Evolutionary conservation across 1,140 invertebrate species (phyloP).

Genomic region (Galendromus occidentalis): DNA sequence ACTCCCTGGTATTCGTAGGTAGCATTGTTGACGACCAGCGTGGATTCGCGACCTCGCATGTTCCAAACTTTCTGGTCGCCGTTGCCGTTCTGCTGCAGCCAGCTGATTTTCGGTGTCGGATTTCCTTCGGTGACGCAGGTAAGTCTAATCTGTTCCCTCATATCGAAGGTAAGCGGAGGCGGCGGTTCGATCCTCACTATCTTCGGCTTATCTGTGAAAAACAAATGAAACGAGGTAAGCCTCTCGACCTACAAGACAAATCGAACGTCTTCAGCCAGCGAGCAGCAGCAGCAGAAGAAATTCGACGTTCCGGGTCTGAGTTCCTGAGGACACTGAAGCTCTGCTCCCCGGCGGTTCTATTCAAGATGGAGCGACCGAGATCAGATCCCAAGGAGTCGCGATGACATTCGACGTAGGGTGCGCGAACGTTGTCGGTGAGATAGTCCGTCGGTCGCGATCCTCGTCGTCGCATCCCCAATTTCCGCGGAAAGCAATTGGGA

Average conservation of each 20-base stretch:
- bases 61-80: slow-evolving; percentile 17
- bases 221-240: background rate
- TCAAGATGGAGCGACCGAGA: no score
- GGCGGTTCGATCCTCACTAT: slow-evolving; percentile 10
- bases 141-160: slow-evolving; percentile 13
- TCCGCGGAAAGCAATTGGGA: no score
- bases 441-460: no score
- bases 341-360: no score
- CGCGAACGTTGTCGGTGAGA: no score
- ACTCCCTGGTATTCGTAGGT: slow-evolving; percentile 20
- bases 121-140: slow-evolving; percentile 44
- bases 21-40: slow-evolving; percentile 16
- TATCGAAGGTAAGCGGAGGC: slow-evolving; percentile 3
- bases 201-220: slow-evolving; percentile 6
- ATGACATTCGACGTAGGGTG: no score
- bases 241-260: background rate
- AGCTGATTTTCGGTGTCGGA: slow-evolving; percentile 41
- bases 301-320: no score
- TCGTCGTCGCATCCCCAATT: no score
- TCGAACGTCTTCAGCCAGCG: no score
- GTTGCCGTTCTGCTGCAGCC: slow-evolving; percentile 17
- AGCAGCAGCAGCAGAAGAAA: no score
- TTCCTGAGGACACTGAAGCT: no score
- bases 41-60: slow-evolving; percentile 16
- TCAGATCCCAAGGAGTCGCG: no score